Evolutionary conservation across 2,888 invertebrate species (phyloP).

Genomic region (Limnephilus auricula): DNA sequence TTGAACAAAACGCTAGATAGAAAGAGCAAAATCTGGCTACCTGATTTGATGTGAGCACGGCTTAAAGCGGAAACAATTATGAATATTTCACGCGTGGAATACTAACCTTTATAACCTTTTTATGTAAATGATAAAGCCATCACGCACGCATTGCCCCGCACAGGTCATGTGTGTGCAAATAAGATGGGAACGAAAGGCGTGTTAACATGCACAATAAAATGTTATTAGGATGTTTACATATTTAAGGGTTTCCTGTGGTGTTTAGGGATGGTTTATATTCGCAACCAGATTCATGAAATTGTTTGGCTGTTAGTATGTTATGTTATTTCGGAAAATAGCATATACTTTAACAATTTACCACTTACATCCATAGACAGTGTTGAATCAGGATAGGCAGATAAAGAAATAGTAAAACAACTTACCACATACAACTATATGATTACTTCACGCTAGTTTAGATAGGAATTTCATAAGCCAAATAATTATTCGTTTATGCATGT

Average conservation of each 20-base stretch:
- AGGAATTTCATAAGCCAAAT: too few species aligned
- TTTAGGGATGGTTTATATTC: conserved; percentile 27
- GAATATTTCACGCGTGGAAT: conserved; percentile 20
- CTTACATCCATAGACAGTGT: too few species aligned
- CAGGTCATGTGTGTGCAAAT: conserved; percentile 39
- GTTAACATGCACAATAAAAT: conserved; percentile 65
- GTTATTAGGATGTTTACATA: conserved; percentile 66
- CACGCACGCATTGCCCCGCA: conserved; percentile 15
- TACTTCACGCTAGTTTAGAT: too few species aligned
- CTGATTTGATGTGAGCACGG: conserved; percentile 10
- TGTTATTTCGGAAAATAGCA: too few species aligned
- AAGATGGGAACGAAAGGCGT: conserved; percentile 37
- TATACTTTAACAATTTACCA: too few species aligned
- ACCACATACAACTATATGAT: too few species aligned
- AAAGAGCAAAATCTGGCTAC: not conserved
- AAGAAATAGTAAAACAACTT: too few species aligned
- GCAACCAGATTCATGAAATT: not conserved
- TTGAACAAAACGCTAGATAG: not conserved
- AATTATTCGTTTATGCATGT: too few species aligned
- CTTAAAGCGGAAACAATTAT: conserved; percentile 21
- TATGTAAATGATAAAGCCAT: conserved; percentile 33
- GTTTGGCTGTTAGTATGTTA: too few species aligned
- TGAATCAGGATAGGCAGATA: too few species aligned
- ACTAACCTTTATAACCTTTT: conserved; percentile 16
- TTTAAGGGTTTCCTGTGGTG: conserved; percentile 59